Evolutionary conservation across 2,113 vertebrate species (phyloP).

Genomic region (Pygoscelis antarcticus): DNA sequence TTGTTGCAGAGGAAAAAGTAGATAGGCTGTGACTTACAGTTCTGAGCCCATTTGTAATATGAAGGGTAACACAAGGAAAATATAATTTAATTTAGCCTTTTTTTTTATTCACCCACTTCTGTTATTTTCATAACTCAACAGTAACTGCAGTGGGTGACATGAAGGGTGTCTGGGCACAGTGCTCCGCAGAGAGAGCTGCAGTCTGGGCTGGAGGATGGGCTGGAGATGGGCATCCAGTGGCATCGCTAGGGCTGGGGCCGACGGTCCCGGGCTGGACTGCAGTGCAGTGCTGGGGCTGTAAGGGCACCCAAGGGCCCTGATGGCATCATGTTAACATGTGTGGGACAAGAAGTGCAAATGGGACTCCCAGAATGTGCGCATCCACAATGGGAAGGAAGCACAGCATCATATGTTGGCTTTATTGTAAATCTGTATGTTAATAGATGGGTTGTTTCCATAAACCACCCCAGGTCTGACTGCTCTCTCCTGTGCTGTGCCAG

Average conservation of each 20-base stretch:
- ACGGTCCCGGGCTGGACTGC: not conserved
- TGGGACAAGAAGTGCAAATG: not conserved
- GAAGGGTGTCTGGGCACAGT: not conserved
- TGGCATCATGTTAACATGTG: rapidly evolving
- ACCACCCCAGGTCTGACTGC: not conserved
- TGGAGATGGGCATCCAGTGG: no score
- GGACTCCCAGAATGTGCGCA: rapidly evolving
- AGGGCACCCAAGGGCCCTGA: not conserved
- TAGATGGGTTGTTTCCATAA: not conserved
- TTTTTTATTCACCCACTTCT: not conserved
- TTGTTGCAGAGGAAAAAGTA: not conserved
- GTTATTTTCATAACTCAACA: not conserved
- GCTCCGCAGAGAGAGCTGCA: not conserved
- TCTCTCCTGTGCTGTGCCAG: not conserved
- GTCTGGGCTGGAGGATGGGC: not conserved
- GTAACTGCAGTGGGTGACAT: no score
- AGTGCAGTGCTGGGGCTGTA: not conserved
- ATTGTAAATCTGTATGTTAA: not conserved
- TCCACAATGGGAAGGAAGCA: rapidly evolving
- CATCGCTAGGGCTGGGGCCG: no score
- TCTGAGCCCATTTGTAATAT: not conserved
- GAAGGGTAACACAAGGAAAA: not conserved
- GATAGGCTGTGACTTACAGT: not conserved
- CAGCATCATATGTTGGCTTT: rapidly evolving
- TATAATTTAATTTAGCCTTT: not conserved